Evolutionary conservation across 1,140 invertebrate species (phyloP).

Genomic region (Tetraneura akinire): DNA sequence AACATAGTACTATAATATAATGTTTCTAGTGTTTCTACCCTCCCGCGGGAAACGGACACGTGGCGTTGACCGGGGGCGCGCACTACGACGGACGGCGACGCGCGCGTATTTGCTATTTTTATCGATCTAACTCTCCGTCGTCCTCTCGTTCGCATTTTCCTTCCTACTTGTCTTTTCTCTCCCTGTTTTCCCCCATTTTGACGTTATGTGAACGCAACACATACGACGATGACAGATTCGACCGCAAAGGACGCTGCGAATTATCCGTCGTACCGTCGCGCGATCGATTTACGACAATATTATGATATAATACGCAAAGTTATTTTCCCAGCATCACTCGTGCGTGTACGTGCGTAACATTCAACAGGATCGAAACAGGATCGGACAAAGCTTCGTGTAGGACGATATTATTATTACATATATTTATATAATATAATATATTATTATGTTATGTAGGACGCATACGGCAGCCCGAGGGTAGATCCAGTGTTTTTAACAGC

Average conservation of each 20-base stretch:
- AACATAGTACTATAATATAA: no score
- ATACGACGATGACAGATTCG: slow-evolving; percentile 10
- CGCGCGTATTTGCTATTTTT: slow-evolving; percentile 35
- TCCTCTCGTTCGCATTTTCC: not conserved
- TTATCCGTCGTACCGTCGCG: slow-evolving; percentile 15
- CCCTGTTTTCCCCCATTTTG: not conserved
- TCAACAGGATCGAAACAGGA: not conserved
- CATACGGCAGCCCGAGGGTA: no score
- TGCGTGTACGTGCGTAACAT: not conserved
- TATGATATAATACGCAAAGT: not conserved
- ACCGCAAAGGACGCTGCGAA: slow-evolving; percentile 29
- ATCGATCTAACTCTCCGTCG: slow-evolving; percentile 27
- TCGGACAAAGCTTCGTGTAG: no score
- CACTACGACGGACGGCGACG: not conserved
- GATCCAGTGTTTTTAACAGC: not conserved
- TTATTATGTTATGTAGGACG: no score
- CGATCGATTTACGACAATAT: not conserved
- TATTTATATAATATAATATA: no score
- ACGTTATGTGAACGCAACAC: no score
- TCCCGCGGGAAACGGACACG: slow-evolving; percentile 30
- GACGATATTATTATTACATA: no score
- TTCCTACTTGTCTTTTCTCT: not conserved
- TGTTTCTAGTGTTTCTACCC: no score
- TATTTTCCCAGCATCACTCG: not conserved
- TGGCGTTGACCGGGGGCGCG: slow-evolving; percentile 7